Conservation (phyloP, 1,140 invertebrate species). For the Brachionus sp. region DNA sequence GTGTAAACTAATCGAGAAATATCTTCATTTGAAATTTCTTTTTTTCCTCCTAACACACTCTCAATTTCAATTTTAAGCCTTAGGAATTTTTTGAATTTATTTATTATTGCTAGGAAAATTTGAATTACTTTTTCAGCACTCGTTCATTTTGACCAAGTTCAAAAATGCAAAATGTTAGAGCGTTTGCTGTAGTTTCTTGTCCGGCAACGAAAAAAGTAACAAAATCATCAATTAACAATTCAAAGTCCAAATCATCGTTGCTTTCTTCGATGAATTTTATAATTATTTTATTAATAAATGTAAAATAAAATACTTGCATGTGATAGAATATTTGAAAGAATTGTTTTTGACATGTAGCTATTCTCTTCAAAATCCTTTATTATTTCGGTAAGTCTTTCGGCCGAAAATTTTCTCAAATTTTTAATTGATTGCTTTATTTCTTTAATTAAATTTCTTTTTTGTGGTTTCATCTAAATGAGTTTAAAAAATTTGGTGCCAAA, state of each 20-base stretch:
- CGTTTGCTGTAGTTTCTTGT: constrained; percentile 33
- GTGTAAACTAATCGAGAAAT: not conserved
- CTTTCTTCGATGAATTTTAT: not conserved
- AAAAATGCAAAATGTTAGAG: constrained; percentile 19
- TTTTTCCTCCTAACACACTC: not conserved
- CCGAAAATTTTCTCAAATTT: constrained; percentile 15
- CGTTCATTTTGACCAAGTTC: constrained; percentile 25
- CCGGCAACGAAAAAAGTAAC: constrained; percentile 31
- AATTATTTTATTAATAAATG: not conserved
- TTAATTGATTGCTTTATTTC: not conserved
- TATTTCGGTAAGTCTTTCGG: not conserved
- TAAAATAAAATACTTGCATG: not conserved
- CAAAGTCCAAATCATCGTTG: not conserved
- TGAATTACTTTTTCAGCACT: not conserved
- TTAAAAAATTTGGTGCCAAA: not conserved
- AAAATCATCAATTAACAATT: constrained; percentile 26
- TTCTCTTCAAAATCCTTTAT: not conserved
- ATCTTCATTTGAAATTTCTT: constrained; percentile 7
- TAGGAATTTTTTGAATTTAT: not conserved
- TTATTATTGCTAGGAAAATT: not conserved
- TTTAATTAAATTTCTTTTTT: not conserved
- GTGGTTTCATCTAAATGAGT: not conserved
- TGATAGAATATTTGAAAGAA: not conserved
- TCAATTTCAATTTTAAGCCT: constrained; percentile 19
- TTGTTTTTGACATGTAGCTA: not conserved